phyloP scores from a whole-genome alignment of 2,113 vertebrate species.

The Pseudolaguvia tuberculata region DNA sequence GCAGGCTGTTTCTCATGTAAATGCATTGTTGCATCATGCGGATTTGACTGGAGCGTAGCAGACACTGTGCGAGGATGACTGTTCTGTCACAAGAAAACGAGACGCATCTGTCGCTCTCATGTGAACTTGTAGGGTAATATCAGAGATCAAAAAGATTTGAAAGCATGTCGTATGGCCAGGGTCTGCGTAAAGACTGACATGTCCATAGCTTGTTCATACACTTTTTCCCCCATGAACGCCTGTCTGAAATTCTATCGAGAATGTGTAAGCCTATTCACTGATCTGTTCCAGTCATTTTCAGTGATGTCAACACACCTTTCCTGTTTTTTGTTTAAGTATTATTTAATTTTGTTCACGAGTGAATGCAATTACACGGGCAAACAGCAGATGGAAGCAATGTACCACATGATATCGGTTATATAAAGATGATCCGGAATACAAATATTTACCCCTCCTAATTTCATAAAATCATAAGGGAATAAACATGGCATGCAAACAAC shows the following conservation, averaged over 20 bases:
- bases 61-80: background rate
- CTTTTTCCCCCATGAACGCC: background rate
- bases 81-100: slow-evolving; percentile 14
- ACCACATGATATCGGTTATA: slow-evolving; percentile 16
- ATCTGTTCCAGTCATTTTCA: slow-evolving; percentile 45
- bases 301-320: slow-evolving; percentile 1
- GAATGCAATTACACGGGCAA: slow-evolving; percentile 38
- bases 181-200: slow-evolving; percentile 16
- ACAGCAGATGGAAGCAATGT: slow-evolving; percentile 59
- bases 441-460: slow-evolving; percentile 21
- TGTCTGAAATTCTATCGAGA: slow-evolving; percentile 22
- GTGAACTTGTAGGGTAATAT: slow-evolving; percentile 23
- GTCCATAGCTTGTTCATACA: slow-evolving; percentile 11
- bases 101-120: slow-evolving; percentile 25
- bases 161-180: slow-evolving; percentile 27
- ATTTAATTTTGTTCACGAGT: background rate
- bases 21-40: slow-evolving; percentile 6
- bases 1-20: slow-evolving; percentile 11
- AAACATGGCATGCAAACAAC: slow-evolving; percentile 14
- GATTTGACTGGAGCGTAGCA: slow-evolving; percentile 10
- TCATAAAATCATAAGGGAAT: background rate
- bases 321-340: too few relatives aligned
- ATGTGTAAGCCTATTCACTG: slow-evolving; percentile 33
- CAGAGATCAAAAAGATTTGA: slow-evolving; percentile 30
- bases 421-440: slow-evolving; percentile 6